Base-by-base conservation (phyloP, 30 jellyfish, hydroid and myxozoan species). In the Catostylus mosaicus region DNA sequence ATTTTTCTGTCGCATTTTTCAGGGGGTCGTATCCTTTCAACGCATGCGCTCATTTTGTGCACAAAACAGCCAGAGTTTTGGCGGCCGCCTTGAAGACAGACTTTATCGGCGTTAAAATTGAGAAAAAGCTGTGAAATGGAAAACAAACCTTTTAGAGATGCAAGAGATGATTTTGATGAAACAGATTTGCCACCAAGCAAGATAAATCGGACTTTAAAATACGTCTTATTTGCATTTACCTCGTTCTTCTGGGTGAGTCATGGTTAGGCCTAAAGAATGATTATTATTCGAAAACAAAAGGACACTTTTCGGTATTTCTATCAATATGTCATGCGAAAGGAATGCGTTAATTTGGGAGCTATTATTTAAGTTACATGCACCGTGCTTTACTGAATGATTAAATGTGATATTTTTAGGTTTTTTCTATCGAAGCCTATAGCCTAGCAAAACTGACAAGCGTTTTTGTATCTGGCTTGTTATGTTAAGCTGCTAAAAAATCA, bases 211-310 rank as follows among this genome's bases (percentile, higher is more conserved):
- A 33, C 24, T 19, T 50, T 93, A 56, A 93, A 93, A 86, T 93
- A 93, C 62, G 38, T 78, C 38, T 78, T 93, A 30, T 94, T 93
- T 32, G 93, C 91, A 18, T 93, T 93, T 76, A 68, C 98, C 19
- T 73, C 80, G 79, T 84, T 93, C 59, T 93, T 93, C 77, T 93
- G 98, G 98, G 96, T 88, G 72, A 78, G 96, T 82, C 27, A 7
- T 51, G 12, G 54, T 40, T 16, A 48, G 63, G 63, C 63, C 63
- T 48, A 48, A 48, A 3, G 63, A n/a, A n/a, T n/a, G n/a, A 4
- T 3, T 7, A 48, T 48, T 2, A 48, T 48, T 4, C 1, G 4
- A 48, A 40, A 48, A 48, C 63, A 48, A 48, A 4, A 48, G 63
- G 24, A 48, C 63, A 16, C 54, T 40, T 40, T n/a, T n/a, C n/a